A percentile compares a stretch with the other conserved stretches of the same genome.
Evolutionary conservation across 2,113 vertebrate genomes (phyloP).

Genomic region (Ondatra zibethicus): DNA sequence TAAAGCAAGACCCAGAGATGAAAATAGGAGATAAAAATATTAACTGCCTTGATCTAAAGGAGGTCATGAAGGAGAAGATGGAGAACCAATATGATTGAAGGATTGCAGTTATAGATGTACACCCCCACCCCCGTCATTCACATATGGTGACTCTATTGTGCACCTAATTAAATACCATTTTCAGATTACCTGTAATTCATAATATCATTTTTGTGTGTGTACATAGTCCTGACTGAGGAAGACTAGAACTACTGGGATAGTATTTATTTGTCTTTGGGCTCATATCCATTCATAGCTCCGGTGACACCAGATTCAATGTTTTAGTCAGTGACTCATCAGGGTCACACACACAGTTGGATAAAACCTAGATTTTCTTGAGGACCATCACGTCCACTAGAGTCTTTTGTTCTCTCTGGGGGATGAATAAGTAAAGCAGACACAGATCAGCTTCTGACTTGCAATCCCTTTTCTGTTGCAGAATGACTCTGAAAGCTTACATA

Average conservation of each 20-base stretch:
- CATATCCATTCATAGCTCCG: neutral
- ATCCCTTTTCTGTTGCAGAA: neutral
- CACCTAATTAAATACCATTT: neutral
- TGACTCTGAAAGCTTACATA: neutral
- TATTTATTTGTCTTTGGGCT: neutral
- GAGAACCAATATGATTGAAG: neutral
- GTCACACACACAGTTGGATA: too few species aligned
- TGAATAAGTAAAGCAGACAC: neutral
- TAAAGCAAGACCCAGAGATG: neutral
- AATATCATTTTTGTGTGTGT: neutral
- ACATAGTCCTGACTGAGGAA: neutral
- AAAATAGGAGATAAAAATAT: neutral
- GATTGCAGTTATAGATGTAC: too few species aligned
- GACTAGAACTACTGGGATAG: neutral
- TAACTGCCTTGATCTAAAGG: neutral
- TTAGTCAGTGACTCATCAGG: too few species aligned
- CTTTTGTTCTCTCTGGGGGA: neutral
- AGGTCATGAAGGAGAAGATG: neutral
- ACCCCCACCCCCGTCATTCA: neutral
- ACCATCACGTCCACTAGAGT: too few species aligned
- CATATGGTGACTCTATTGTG: neutral
- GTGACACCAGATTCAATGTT: too few species aligned
- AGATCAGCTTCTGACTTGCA: neutral
- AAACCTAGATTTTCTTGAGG: too few species aligned
- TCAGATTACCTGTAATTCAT: neutral